phyloP scores from a whole-genome alignment of 2,888 invertebrate species.

The Hirtodrosophila duncani region DNA sequence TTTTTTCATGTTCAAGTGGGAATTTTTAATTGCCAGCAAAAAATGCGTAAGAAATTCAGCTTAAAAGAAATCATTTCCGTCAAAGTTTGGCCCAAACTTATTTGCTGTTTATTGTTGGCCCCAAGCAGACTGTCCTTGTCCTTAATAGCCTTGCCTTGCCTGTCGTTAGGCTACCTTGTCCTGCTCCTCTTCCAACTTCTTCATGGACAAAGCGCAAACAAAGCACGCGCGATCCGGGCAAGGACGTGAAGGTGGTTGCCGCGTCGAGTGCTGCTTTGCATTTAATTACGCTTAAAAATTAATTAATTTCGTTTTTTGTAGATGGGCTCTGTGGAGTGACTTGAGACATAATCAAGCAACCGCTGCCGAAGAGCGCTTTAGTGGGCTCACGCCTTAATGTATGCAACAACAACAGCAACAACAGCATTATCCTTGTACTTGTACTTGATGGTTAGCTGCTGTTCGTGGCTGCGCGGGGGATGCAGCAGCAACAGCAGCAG shows the following conservation, averaged over 20 bases:
- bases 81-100: slow-evolving; percentile 30
- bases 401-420: slow-evolving; percentile 53
- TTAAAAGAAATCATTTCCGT: slow-evolving; percentile 40
- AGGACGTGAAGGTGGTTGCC: slow-evolving; percentile 8
- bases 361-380: slow-evolving; percentile 29
- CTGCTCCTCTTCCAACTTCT: no score
- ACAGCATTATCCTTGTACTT: slow-evolving; percentile 50
- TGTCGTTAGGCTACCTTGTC: no score
- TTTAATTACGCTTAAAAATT: slow-evolving; percentile 72
- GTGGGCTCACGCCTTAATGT: slow-evolving; percentile 53
- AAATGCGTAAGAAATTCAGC: slow-evolving; percentile 28
- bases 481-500: no score
- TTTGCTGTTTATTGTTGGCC: slow-evolving; percentile 33
- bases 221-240: slow-evolving; percentile 4
- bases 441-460: slow-evolving; percentile 6
- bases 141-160: slow-evolving; percentile 9
- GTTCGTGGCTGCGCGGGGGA: not conserved
- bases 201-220: slow-evolving; percentile 7
- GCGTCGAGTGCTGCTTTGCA: slow-evolving; percentile 66
- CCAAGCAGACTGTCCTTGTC: slow-evolving; percentile 22
- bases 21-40: slow-evolving; percentile 42
- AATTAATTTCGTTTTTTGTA: slow-evolving; percentile 71
- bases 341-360: slow-evolving; percentile 68
- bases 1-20: slow-evolving; percentile 14
- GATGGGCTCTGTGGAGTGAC: slow-evolving; percentile 47